Conservation (phyloP, 92 coral and sea anemone species). For the Epizoanthus rinbou region DNA sequence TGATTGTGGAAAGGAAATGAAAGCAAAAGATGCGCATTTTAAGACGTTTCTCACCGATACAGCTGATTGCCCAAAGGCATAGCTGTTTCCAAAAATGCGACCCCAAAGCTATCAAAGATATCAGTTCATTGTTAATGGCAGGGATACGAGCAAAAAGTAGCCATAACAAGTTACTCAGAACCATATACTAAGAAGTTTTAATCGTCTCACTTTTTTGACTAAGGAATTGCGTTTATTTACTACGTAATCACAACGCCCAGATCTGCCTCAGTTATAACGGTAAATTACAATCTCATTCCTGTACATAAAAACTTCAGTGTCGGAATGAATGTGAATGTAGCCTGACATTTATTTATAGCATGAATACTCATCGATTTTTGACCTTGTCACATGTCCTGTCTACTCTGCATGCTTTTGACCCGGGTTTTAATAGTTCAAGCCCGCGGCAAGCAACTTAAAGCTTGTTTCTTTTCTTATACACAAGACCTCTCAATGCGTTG, state of each 20-base stretch:
- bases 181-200: not conserved
- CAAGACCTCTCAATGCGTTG: not conserved
- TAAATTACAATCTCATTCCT: not conserved
- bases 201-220: not conserved
- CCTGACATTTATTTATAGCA: not conserved
- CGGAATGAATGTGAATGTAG: too few species aligned
- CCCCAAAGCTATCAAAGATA: not conserved
- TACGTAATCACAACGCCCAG: slow-evolving; percentile 2
- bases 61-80: slow-evolving; percentile 34
- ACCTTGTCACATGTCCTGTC: not conserved
- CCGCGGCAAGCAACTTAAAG: not conserved
- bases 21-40: not conserved
- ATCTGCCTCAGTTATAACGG: not conserved
- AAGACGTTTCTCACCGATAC: slow-evolving; percentile 4
- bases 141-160: not conserved
- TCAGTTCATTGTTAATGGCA: not conserved
- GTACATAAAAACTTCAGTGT: not conserved
- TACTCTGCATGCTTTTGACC: slow-evolving; percentile 16
- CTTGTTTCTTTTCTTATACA: not conserved
- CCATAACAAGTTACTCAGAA: not conserved
- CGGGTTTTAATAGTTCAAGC: not conserved
- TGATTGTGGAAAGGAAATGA: not conserved
- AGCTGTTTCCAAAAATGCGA: not conserved
- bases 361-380: slow-evolving; percentile 1
- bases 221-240: not conserved